phyloP scores from a whole-genome alignment of 1,140 invertebrate species.

The Diorhabda elongata region DNA sequence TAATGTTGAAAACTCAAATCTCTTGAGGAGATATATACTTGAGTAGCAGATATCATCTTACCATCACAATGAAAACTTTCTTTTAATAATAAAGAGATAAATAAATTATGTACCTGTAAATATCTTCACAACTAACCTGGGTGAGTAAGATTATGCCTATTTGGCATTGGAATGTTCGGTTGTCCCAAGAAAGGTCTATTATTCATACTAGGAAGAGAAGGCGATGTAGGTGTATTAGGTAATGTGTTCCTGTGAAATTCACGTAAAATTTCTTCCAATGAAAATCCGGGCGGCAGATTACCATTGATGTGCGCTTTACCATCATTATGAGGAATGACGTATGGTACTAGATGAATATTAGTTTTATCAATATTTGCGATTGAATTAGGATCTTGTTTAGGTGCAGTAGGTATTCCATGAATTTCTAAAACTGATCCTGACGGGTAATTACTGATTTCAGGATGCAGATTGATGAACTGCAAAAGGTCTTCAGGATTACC shows the following conservation, averaged over 20 bases:
- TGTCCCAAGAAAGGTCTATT: slow-evolving; percentile 8
- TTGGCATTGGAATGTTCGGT: slow-evolving; percentile 15
- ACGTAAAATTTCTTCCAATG: slow-evolving; percentile 41
- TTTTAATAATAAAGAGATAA: no score
- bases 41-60: no score
- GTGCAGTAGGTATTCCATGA: slow-evolving; percentile 32
- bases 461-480: slow-evolving; percentile 44
- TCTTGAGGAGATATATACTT: no score
- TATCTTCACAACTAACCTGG: slow-evolving; percentile 17
- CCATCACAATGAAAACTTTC: no score
- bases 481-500: slow-evolving; percentile 40
- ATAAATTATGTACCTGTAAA: no score
- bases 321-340: slow-evolving; percentile 16
- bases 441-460: slow-evolving; percentile 43
- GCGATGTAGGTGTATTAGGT: slow-evolving; percentile 17
- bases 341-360: slow-evolving; percentile 14
- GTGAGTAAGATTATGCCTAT: slow-evolving; percentile 16
- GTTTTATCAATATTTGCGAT: slow-evolving; percentile 4
- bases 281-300: slow-evolving; percentile 30
- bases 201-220: slow-evolving; percentile 18
- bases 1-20: no score
- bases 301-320: neutral
- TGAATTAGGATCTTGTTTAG: neutral
- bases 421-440: slow-evolving; percentile 44
- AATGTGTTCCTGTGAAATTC: slow-evolving; percentile 40